Evolutionary conservation across 2,888 invertebrate genomes (phyloP).

Genomic region (Sipha maydis): DNA sequence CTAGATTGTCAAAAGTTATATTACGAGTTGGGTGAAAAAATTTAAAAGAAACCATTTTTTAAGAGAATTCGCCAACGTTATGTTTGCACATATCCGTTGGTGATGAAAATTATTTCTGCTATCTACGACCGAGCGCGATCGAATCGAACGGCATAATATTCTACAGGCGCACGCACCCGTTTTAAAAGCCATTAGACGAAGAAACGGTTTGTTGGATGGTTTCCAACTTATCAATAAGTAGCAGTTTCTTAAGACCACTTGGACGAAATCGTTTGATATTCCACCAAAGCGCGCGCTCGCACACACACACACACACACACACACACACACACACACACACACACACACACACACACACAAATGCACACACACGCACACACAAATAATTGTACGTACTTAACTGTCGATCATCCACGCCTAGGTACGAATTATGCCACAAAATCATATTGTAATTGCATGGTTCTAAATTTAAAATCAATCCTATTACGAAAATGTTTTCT

Average conservation of each 20-base stretch:
- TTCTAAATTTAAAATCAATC: too few relatives aligned
- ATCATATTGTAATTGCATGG: too few relatives aligned
- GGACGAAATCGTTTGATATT: not conserved
- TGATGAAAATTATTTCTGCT: not conserved
- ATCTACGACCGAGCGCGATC: slow-evolving; percentile 19
- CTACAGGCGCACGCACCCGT: not conserved
- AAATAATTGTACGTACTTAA: too few relatives aligned
- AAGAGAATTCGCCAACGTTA: not conserved
- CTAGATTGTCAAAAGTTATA: not conserved
- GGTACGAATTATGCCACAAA: too few relatives aligned
- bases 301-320: too few relatives aligned
- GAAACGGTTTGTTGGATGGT: slow-evolving; percentile 19
- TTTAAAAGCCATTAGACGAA: slow-evolving; percentile 51
- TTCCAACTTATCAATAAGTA: slow-evolving; percentile 58
- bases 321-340: too few relatives aligned
- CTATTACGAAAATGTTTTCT: too few relatives aligned
- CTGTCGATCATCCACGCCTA: too few relatives aligned
- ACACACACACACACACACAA: too few relatives aligned
- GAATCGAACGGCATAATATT: slow-evolving; percentile 8
- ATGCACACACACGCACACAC: too few relatives aligned
- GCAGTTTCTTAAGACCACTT: not conserved
- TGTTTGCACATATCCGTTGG: not conserved
- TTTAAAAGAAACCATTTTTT: not conserved
- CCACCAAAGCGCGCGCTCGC: not conserved
- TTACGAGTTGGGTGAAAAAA: not conserved